A percentile compares a stretch with the other conserved stretches of the same genome.
phyloP scores from a whole-genome alignment of 2,888 invertebrate genomes.

The Drosophila multiciliata region DNA sequence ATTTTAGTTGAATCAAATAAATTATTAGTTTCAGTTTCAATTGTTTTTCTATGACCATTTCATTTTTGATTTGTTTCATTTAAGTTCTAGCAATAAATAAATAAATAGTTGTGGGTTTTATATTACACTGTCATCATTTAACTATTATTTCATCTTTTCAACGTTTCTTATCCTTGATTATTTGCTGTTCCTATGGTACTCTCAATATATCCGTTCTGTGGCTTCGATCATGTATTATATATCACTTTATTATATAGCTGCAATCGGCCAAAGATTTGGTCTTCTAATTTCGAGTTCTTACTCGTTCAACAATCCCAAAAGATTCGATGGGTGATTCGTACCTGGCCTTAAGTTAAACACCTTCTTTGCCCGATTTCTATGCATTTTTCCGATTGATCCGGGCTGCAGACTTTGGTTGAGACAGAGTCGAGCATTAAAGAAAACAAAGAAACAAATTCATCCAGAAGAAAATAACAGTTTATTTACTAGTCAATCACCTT shows the following conservation, averaged over 20 bases:
- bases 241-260: not conserved
- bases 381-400: not conserved
- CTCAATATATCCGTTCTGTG: not conserved
- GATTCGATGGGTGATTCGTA: not conserved
- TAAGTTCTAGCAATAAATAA: no score
- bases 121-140: not conserved
- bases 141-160: not conserved
- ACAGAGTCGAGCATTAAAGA: conserved; percentile 13
- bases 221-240: not conserved
- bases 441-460: not conserved
- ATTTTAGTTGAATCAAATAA: not conserved
- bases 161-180: not conserved
- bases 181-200: not conserved
- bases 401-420: conserved; percentile 30
- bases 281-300: not conserved
- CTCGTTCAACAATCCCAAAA: not conserved
- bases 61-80: no score
- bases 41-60: not conserved
- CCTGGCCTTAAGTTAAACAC: conserved; percentile 42
- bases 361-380: not conserved
- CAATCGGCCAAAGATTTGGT: not conserved
- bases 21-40: not conserved
- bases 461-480: no score
- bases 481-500: no score
- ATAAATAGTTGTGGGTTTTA: not conserved